Evolutionary conservation across 2,888 invertebrate genomes (phyloP), one percentile per base, ranked within the genome.

Genomic region (Heliothis peltigera): DNA sequence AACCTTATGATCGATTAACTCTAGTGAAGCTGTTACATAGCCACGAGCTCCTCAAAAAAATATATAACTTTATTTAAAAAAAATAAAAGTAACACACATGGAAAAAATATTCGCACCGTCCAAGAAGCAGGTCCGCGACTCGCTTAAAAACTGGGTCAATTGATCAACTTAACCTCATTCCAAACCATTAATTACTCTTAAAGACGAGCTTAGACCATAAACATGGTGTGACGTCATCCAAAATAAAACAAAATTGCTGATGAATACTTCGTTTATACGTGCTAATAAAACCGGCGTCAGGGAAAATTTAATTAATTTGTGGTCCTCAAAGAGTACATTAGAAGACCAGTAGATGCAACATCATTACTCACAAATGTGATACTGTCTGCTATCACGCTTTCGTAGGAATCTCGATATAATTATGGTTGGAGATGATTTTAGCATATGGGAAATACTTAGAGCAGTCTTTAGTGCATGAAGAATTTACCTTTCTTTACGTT

Each of bases 261-360:
- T 42, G 22, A 44, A 66, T 35, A 25, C 47, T 52, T 66, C 22
- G 19, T 72, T n/a, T 53, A 42, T 42, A 52, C 3, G 22, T 8
- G 7, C 12, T 72, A 19, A 43, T 25, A n/a, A 64, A 47, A 35
- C 54, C 12, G 32, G 42, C 19, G 10, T 35, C 28, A 72, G 17
- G 51, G 21, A 8, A 52, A 72, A 72, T 52, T 52, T 1, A 66
- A 66, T 72, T 64, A 52, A 47, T 64, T 42, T 64, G 42, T 19
- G 8, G 19, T 25, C 22, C 32, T 32, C 65, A 66, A 42, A 71
- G 66, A 39, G 6, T 46, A 39, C 49, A 28, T 51, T 28, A 64
- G 15, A 18, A 7, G 8, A 15, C 8, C 6, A 6, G 35, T 22
- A 51, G 39, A 44, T 52, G 46, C 51, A 35, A 18, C 46, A 5